phyloP scores from a whole-genome alignment of 1,140 invertebrate species.

The Gerris buenoi region DNA sequence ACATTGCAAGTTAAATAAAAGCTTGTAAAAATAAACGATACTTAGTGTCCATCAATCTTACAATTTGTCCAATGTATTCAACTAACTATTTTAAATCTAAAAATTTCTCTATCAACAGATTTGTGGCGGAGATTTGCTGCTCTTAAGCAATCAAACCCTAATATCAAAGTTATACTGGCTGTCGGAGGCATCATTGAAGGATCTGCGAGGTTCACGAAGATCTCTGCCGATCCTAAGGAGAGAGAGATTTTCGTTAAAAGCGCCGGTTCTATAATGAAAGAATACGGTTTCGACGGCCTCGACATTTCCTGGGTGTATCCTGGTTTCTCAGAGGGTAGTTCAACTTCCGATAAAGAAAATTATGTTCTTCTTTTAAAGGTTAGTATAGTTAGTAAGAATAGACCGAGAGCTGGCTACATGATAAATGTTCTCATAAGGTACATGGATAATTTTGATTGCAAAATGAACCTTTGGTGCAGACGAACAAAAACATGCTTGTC shows the following conservation, averaged over 20 bases:
- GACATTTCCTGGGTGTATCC: constrained; percentile 89
- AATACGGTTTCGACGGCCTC: constrained; percentile 70
- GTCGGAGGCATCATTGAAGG: constrained; percentile 84
- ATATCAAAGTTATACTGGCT: constrained; percentile 64
- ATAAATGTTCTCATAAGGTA: no score
- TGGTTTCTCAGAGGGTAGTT: constrained; percentile 23
- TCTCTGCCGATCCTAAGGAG: constrained; percentile 55
- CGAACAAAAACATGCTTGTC: no score
- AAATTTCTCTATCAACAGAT: neutral
- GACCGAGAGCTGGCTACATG: no score
- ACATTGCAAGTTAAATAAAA: no score
- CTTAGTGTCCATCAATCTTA: no score
- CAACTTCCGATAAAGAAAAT: constrained; percentile 13
- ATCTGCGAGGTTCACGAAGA: constrained; percentile 61
- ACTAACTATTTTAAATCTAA: neutral
- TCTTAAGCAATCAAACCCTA: constrained; percentile 41
- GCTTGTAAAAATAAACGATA: no score
- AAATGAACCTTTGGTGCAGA: no score
- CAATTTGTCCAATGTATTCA: no score
- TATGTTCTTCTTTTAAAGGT: constrained; percentile 14
- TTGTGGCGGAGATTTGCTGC: constrained; percentile 35
- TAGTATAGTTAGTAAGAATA: no score
- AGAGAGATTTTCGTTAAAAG: constrained; percentile 54
- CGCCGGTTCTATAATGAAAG: constrained; percentile 55
- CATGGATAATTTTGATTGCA: no score